Base-by-base conservation (phyloP, 2,113 vertebrate genomes). In the Diadophis punctatus region DNA sequence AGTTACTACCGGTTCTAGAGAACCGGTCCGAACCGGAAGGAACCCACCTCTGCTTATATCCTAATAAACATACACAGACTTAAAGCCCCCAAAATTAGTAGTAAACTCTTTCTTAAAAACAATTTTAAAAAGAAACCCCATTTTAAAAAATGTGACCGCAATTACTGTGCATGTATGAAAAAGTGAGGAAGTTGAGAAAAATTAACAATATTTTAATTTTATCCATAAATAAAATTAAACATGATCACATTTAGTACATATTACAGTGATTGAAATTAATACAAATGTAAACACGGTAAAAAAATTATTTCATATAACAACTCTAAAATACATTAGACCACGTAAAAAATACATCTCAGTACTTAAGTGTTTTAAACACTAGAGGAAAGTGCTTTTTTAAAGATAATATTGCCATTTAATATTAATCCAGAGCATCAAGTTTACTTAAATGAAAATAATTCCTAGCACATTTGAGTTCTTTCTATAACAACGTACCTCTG, bases 321-420 rank as follows among this genome's bases (percentile, higher is more conserved):
- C 55, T 92, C 87, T 93, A 94, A 95, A 95, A 94, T 25, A 84
- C 85, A 8, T 94, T 93, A 96, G 87, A 94, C 60, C 95, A 63
- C 1, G 25, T 95, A 96, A 97, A 90, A 96, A 96, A 96, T 96
- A 96, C 94, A 96, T 93, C 74, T 96, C 88, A 63, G 63, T 92
- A 95, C 53, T 88, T 93, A 95, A 22, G 4, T 96, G 92, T 74
- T 94, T 55, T 52, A 56, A 95, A 92, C 93, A 90, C 90, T 90
- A 93, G 94, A 95, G 84, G 93, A 96, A 96, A 96, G 95, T 97
- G 95, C 94, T 94, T 94, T 96, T 95, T 90, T 2, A 93, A 87
- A 89, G 92, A 90, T 95, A 94, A 90, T 95, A 94, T 91, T 93
- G 90, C 95, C 95, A 96, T 92, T 95, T 88, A 92, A 63, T 49